Evolutionary conservation across 2,888 invertebrate genomes (phyloP), one percentile per base, ranked within the genome.

Genomic region (Tenthredo mesomela): DNA sequence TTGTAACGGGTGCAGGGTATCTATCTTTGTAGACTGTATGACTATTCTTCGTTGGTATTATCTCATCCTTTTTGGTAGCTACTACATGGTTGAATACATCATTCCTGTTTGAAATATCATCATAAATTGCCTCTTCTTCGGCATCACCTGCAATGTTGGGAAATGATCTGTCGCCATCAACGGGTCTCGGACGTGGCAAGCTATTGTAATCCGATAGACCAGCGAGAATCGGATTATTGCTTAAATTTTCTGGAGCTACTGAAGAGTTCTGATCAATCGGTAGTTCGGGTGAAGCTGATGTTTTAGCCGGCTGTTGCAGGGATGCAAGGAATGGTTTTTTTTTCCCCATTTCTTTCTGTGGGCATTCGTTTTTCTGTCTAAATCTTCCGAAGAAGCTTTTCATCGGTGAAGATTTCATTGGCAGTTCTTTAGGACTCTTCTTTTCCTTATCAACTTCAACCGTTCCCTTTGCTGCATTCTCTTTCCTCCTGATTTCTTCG

Each of bases 171-270:
- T 84, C 40, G 54, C n/a, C 25, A 37, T 88, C 89, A 84, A 93
- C 87, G 1, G 92, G 91, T 50, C 91, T 88, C 0, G 93, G 93
- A 2, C 89, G 89, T 1, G 93, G 93, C 5, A 90, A 92, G 40
- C 87, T 89, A 43, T 88, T 89, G 80, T 93, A 93, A 80, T 91
- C 88, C 0, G 89, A 50, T 25, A 86, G 82, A 50, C 88, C 87
- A 61, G 9, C 7, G 50, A 43, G 43, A 29, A 21, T 47, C 25
- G 9, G 21, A 37, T 78, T 78, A n/a, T 25, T 75, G 29, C 40
- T 47, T 15, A 25, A n/a, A 29, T 15, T 25, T 12, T 86, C 84
- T 15, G 21, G 7, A n/a, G 33, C 15, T 77, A 29, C 25, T 18
- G 50, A 15, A 33, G 67, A 12, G 29, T 18, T 67, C 33, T 33